Conservation (phyloP, 35 echinoderm and acorn worm species). For the Stichopus chloronotus region DNA sequence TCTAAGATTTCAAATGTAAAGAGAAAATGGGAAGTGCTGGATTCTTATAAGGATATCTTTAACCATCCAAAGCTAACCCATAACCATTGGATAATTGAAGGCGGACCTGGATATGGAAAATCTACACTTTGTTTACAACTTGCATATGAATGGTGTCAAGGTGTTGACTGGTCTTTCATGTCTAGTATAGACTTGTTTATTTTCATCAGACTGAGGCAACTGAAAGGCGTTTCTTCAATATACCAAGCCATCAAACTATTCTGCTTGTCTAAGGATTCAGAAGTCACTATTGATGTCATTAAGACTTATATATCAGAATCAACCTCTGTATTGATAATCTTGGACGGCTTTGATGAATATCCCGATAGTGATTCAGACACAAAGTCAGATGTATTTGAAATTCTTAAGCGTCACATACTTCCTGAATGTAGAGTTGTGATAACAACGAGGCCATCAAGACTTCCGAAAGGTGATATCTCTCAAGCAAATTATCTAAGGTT, state of each 20-base stretch:
- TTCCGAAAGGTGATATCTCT: too few relatives aligned
- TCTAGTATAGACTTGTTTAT: neutral
- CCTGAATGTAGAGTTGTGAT: too few relatives aligned
- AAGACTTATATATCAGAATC: neutral
- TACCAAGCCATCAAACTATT: conserved; percentile 27
- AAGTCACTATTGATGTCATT: neutral
- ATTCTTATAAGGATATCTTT: neutral
- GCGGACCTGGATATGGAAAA: neutral
- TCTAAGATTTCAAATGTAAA: neutral
- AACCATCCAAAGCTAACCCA: neutral
- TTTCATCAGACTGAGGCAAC: conserved; percentile 13
- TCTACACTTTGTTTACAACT: neutral
- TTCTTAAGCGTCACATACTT: too few relatives aligned
- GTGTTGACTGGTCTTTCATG: neutral
- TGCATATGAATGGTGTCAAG: neutral
- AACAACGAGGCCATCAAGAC: too few relatives aligned
- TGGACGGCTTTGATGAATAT: conserved; percentile 46
- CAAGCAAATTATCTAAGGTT: too few relatives aligned
- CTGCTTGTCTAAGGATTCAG: neutral
- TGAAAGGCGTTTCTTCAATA: neutral
- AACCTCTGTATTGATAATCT: neutral
- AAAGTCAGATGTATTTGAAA: too few relatives aligned
- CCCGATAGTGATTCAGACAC: neutral
- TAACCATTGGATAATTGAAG: neutral
- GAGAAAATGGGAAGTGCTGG: neutral